phyloP scores from a whole-genome alignment of 1,140 invertebrate genomes.

The Euwallacea fornicatus region DNA sequence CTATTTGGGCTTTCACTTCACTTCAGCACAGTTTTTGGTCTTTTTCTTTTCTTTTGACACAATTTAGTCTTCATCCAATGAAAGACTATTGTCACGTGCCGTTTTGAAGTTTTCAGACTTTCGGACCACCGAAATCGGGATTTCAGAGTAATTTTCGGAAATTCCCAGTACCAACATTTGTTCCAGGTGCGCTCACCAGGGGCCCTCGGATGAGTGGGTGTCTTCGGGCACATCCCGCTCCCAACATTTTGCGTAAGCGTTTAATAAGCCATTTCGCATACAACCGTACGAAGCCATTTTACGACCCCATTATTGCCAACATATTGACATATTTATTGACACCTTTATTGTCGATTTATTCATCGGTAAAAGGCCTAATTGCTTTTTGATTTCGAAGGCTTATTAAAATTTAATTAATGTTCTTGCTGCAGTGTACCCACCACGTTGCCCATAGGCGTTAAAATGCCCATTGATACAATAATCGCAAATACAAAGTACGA shows the following conservation, averaged over 20 bases:
- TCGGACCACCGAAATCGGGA: too few relatives aligned
- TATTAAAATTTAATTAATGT: constrained; percentile 14
- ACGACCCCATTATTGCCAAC: constrained; percentile 14
- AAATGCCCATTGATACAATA: background rate
- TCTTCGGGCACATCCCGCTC: background rate
- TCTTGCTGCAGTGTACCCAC: constrained; percentile 4
- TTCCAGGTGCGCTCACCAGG: too few relatives aligned
- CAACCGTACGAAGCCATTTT: constrained; percentile 3
- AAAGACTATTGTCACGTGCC: too few relatives aligned
- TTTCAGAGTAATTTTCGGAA: too few relatives aligned
- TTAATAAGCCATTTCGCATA: constrained; percentile 13
- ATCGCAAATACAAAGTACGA: background rate
- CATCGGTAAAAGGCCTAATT: constrained; percentile 16
- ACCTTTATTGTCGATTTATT: constrained; percentile 22
- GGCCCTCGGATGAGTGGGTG: too few relatives aligned
- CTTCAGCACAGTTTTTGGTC: too few relatives aligned
- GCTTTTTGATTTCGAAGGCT: constrained; percentile 11
- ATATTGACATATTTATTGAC: constrained; percentile 26
- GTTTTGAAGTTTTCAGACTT: too few relatives aligned
- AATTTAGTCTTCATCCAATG: too few relatives aligned
- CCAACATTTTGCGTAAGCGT: constrained; percentile 6
- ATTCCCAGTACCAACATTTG: too few relatives aligned
- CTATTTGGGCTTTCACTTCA: too few relatives aligned
- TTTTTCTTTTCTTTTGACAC: too few relatives aligned
- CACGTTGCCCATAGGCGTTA: background rate